Evolutionary conservation across 1,140 invertebrate genomes (phyloP), one percentile per base, ranked within the genome.

Genomic region (Probaryconus sp.): DNA sequence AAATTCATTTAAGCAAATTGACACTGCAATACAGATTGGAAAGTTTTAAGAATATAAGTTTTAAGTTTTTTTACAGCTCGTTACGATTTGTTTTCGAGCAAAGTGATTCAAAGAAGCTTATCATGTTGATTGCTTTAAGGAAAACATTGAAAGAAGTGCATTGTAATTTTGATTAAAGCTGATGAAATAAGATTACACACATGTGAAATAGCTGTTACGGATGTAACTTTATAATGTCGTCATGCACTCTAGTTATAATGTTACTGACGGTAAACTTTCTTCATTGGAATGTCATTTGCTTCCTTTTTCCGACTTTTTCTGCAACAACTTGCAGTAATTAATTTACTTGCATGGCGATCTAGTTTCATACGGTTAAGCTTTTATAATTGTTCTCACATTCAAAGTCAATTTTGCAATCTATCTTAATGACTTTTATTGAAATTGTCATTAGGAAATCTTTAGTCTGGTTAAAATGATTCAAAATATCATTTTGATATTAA

Each of bases 221-320:
- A 53, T 37, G 31, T 47, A 13, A 58, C 26, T 55, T 35, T 17
- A 56, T 40, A 67, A 68, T 69, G 37, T 61, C 64, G 76, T 79
- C 65, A 70, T 73, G 76, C 68, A 74, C 69, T 58, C 61, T 53
- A 60, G 45, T 47, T 71, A 45, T 76, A 60, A 69, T 38, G 70
- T 71, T 60, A 60, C 48, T 10, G 33, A 47, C 42, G 38, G 33
- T 33, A 56, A 74, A 81, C 76, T 79, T 81, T 81, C 79, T 69
- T 74, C 55, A 30, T 43, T n/a, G 67, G 76, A 76, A 78, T 77
- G 76, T 75, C 79, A 75, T 72, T 74, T 51, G 42, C 47, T 79
- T 81, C 69, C 78, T 78, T 70, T 68, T 74, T 70, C 65, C 58
- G 63, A 63, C 45, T 51, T 63, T 47, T 67, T 70, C 38, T 56